Conservation (phyloP, 2,113 vertebrate species). For the Mormyrus iriodes region DNA sequence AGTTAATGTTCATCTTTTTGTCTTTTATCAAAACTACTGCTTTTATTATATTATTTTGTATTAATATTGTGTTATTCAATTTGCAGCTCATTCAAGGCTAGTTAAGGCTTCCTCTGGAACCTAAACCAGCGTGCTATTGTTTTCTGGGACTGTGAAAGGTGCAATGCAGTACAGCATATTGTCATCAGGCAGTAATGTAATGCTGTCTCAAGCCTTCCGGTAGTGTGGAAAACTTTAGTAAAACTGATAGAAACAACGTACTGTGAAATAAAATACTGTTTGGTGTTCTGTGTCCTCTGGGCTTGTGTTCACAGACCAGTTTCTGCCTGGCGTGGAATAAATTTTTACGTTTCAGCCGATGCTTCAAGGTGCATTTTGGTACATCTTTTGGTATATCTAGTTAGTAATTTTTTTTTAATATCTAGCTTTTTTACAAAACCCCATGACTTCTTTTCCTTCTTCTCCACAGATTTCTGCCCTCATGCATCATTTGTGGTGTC, state of each 20-base stretch:
- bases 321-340: background rate
- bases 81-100: background rate
- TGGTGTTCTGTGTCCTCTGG: background rate
- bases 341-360: background rate
- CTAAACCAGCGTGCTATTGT: background rate
- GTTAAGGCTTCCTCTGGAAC: background rate
- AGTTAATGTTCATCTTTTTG: background rate
- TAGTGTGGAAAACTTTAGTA: background rate
- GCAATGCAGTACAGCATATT: background rate
- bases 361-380: background rate
- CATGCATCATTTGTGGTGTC: constrained; percentile 38
- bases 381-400: background rate
- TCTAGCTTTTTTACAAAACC: background rate
- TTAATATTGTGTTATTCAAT: background rate
- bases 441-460: background rate
- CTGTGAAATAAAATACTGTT: background rate
- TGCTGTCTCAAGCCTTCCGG: background rate
- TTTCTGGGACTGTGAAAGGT: background rate
- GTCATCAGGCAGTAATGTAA: background rate
- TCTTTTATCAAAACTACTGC: background rate
- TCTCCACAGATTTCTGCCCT: constrained; percentile 27
- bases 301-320: background rate
- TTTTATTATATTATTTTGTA: background rate
- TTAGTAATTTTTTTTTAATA: background rate
- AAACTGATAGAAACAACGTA: background rate